Evolutionary conservation across 1,140 invertebrate genomes (phyloP).

Genomic region (Leptinotarsa lineolata): DNA sequence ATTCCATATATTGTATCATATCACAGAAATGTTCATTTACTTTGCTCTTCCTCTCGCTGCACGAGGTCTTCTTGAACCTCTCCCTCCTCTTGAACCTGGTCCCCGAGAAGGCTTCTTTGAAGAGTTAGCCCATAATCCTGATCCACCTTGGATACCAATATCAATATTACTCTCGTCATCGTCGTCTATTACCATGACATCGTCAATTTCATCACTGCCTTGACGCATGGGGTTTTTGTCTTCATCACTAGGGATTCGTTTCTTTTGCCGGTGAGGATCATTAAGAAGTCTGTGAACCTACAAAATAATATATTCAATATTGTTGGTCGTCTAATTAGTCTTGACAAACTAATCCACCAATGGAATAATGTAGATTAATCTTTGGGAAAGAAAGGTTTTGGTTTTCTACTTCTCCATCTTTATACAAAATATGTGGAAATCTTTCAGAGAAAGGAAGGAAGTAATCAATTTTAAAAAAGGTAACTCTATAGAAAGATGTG

Average conservation of each 20-base stretch:
- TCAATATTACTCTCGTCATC: background rate
- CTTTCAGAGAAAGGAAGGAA: too few species aligned
- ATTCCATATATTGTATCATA: background rate
- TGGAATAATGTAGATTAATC: background rate
- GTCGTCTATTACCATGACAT: background rate
- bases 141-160: too few species aligned
- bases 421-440: too few species aligned
- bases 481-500: too few species aligned
- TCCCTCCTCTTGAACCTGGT: conserved; percentile 39
- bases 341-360: background rate
- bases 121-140: background rate
- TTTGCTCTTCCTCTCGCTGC: conserved; percentile 17
- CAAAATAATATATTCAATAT: conserved; percentile 8
- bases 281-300: conserved; percentile 24
- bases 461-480: too few species aligned
- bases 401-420: too few species aligned
- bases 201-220: conserved; percentile 20
- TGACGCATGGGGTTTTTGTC: background rate
- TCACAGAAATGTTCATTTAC: conserved; percentile 12
- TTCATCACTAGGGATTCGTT: background rate
- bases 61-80: conserved; percentile 17
- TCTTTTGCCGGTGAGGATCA: conserved; percentile 11
- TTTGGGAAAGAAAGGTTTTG: too few species aligned
- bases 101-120: conserved; percentile 24
- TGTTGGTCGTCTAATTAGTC: background rate